phyloP scores from a whole-genome alignment of 2,888 invertebrate species.

The Noctua pronuba region DNA sequence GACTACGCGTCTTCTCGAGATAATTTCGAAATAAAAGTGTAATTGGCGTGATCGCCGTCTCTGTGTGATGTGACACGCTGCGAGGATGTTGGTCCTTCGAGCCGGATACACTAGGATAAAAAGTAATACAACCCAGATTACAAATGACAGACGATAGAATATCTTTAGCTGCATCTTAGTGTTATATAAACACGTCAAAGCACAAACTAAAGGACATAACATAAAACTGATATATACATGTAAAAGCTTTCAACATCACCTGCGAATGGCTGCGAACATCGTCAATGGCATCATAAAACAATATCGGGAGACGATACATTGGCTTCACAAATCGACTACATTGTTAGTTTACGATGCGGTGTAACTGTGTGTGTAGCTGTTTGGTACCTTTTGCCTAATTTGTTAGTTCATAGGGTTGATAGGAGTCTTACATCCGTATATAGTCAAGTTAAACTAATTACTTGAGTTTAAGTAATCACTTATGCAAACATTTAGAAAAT shows the following conservation, averaged over 20 bases:
- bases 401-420: neutral
- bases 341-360: conserved; percentile 43
- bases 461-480: no score
- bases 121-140: no score
- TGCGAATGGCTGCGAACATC: conserved; percentile 14
- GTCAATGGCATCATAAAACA: conserved; percentile 40
- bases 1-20: no score
- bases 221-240: conserved; percentile 18
- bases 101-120: no score
- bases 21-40: no score
- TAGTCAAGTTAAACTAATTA: no score
- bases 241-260: conserved; percentile 48
- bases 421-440: neutral
- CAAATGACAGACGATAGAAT: no score
- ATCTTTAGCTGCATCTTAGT: neutral
- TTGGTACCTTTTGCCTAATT: conserved; percentile 1
- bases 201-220: conserved; percentile 4
- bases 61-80: no score
- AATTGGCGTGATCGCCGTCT: no score
- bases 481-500: no score
- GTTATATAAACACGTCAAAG: conserved; percentile 1
- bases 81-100: no score
- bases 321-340: conserved; percentile 29
- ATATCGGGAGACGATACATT: conserved; percentile 21
- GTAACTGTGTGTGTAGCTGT: conserved; percentile 9